Evolutionary conservation across 2,113 vertebrate species (phyloP).

Genomic region (Anhinga anhinga): DNA sequence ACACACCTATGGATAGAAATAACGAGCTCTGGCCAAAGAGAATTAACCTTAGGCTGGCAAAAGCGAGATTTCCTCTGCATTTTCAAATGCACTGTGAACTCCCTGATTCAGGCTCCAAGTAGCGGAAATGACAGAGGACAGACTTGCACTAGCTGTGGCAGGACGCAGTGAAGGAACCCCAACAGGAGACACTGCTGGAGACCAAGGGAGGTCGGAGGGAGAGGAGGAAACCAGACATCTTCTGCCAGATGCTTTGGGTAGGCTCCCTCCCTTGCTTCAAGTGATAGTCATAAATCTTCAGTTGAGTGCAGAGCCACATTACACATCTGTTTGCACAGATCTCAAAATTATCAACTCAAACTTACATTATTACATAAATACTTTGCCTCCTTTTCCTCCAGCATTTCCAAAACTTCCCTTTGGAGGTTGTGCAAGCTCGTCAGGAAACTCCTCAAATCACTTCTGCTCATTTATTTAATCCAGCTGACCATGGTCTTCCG

Average conservation of each 20-base stretch:
- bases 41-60: background rate
- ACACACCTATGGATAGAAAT: background rate
- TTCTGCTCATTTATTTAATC: background rate
- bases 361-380: background rate
- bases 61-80: rapidly evolving
- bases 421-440: background rate
- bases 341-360: background rate
- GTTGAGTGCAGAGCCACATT: background rate
- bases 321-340: background rate
- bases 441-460: background rate
- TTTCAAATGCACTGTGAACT: background rate
- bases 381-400: background rate
- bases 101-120: background rate
- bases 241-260: background rate
- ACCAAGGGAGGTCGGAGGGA: background rate
- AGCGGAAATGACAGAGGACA: background rate
- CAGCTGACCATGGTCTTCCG: background rate
- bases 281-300: background rate
- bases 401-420: background rate
- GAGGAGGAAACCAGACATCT: background rate
- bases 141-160: background rate
- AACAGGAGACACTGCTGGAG: background rate
- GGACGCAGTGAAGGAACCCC: background rate
- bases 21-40: background rate
- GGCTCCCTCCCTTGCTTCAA: background rate